A percentile compares a stretch with the other conserved stretches of the same genome.
Evolutionary conservation across 2,797 vertebrate genomes (phyloP).

Genomic region (Acanthis flammea): DNA sequence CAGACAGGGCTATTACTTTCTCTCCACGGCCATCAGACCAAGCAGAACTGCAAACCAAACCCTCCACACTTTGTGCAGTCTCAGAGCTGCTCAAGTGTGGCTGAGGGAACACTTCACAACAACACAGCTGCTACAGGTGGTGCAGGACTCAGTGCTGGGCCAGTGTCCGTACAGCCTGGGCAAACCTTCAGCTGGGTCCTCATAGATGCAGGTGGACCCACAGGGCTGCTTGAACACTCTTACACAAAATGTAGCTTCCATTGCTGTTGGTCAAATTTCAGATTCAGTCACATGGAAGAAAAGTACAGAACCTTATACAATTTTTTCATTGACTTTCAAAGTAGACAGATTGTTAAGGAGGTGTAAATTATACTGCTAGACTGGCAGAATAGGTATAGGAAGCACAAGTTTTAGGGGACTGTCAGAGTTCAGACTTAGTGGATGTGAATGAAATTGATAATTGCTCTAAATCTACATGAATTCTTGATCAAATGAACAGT

Average conservation of each 20-base stretch:
- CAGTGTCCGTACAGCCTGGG: rapidly evolving
- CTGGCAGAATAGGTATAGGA: not conserved
- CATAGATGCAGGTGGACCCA: rapidly evolving
- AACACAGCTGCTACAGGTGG: not conserved
- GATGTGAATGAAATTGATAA: not conserved
- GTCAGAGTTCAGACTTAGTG: not conserved
- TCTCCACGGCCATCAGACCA: not conserved
- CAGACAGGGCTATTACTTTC: not conserved
- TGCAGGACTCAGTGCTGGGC: rapidly evolving
- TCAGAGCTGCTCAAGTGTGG: not conserved
- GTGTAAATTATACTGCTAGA: not conserved
- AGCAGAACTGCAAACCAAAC: not conserved
- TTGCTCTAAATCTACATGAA: not conserved
- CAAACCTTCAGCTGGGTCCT: not conserved
- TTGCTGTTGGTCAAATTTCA: not conserved
- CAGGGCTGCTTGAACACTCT: rapidly evolving
- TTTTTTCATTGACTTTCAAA: not conserved
- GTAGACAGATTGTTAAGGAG: not conserved
- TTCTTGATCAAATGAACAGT: not conserved
- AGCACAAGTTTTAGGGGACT: not conserved
- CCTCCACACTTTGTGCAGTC: not conserved
- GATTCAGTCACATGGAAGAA: not conserved
- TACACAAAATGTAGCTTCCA: not conserved
- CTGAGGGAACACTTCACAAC: not conserved
- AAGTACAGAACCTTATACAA: not conserved